Percentiles rank a stretch among this genome's conserved stretches.
Conservation (phyloP, 2,888 invertebrate genomes). For the Hemaris fuciformis region DNA sequence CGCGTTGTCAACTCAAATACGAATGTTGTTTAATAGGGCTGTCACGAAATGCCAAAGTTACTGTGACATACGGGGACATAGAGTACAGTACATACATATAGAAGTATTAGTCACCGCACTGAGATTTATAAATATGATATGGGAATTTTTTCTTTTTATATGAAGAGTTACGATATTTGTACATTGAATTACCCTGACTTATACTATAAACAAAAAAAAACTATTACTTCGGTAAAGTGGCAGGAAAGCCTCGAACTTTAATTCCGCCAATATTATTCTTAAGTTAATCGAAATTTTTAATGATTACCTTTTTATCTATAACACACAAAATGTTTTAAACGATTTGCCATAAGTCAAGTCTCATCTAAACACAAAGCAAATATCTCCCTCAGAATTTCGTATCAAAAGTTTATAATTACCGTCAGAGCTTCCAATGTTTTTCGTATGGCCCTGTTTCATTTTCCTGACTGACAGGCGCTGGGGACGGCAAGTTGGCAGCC, state of each 20-base stretch:
- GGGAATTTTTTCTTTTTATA: too few relatives aligned
- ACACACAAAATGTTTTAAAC: too few relatives aligned
- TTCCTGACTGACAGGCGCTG: conserved; percentile 27
- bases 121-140: too few relatives aligned
- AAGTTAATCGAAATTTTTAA: too few relatives aligned
- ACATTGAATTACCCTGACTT: not conserved
- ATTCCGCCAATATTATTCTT: too few relatives aligned
- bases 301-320: too few relatives aligned
- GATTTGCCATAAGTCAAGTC: too few relatives aligned
- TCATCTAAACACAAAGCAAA: not conserved
- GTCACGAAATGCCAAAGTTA: conserved; percentile 15
- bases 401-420: conserved; percentile 6
- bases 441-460: not conserved
- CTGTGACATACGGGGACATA: not conserved
- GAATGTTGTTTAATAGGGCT: conserved; percentile 51
- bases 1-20: conserved; percentile 75
- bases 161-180: too few relatives aligned
- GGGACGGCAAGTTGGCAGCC: conserved; percentile 31
- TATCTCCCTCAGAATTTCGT: not conserved
- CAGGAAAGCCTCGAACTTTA: too few relatives aligned
- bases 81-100: not conserved
- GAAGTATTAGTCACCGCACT: too few relatives aligned
- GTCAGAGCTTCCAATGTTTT: not conserved
- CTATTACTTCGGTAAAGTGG: too few relatives aligned
- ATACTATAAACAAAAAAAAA: too few relatives aligned